Base-by-base conservation (phyloP, 2,113 vertebrate species). In the Bubo scandiacus region DNA sequence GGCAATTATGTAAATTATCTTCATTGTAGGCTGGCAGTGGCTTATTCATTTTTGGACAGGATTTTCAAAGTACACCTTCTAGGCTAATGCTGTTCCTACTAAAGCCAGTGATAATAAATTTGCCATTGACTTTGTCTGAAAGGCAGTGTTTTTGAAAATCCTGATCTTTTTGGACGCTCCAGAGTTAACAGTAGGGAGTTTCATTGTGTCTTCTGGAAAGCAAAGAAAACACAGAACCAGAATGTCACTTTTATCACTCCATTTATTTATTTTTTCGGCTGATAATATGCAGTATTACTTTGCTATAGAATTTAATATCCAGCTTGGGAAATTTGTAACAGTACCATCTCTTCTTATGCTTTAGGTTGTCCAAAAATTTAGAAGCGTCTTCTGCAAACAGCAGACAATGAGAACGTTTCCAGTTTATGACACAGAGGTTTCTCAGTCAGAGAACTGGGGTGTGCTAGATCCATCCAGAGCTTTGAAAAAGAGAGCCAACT, bases 401-500 rank as follows among this genome's bases (percentile, higher is more conserved):
- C 97, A 99, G 80, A 95, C 27, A 13, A 98, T 98, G 97, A 98
- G 94, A 86, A 98, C 52, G 0, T 98, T 99, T 96, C 98, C 95
- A 55, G 91, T 96, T 88, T 98, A 98, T n/a, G 96, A 97, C 9
- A 11, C 95, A 27, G 88, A 93, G 5, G 83, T 96, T 49, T 96
- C 97, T 55, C 55, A 49, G 58, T 93, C 59, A 13, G 94, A 97
- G 55, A 97, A 88, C 45, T 95, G 95, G 94, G 95, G 90, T 57
- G 81, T 96, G 77, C 94, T 88, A 91, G 97, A 92, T 57, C 87
- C 86, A 45, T 65, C 67, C 65, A 88, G 71, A 81, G 87, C 98
- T 88, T 94, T 98, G 61, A 98, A 94, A 96, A 98, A 98, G 87
- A 98, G 38, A 94, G 98, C 97, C 47, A 97, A 95, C 84, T 98